phyloP scores from a whole-genome alignment of 2,888 invertebrate species.

The Hypselothyrea guttata region DNA sequence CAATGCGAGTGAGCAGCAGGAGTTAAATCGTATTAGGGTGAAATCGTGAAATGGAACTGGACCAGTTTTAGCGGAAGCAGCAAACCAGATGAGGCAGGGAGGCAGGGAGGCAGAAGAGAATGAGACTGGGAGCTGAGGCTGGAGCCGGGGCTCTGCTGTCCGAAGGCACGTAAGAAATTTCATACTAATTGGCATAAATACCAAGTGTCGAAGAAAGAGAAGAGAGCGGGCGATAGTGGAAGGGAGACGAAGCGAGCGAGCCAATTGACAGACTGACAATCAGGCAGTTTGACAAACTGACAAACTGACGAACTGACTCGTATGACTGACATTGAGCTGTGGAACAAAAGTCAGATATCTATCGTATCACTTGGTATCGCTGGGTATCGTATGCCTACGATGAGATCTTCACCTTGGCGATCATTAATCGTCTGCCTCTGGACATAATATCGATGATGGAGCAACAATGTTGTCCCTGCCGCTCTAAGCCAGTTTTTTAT shows the following conservation, averaged over 20 bases:
- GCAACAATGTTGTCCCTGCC: constrained; percentile 31
- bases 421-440: constrained; percentile 80
- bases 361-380: no score
- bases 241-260: constrained; percentile 3
- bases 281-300: constrained; percentile 65
- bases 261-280: constrained; percentile 41
- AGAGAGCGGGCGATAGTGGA: constrained; percentile 28
- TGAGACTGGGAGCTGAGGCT: constrained; percentile 36
- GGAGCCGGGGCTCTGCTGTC: constrained; percentile 45
- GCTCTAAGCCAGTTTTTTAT: constrained; percentile 51
- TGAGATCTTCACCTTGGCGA: constrained; percentile 81
- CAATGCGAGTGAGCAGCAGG: constrained; percentile 37
- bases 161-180: constrained; percentile 80
- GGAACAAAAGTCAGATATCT: constrained; percentile 33
- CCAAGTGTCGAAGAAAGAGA: constrained; percentile 78
- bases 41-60: constrained; percentile 73
- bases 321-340: constrained; percentile 67
- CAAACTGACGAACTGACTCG: constrained; percentile 54
- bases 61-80: constrained; percentile 81
- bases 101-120: constrained; percentile 19
- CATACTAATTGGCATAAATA: constrained; percentile 82
- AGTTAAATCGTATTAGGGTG: constrained; percentile 66
- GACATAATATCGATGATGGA: constrained; percentile 81
- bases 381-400: constrained; percentile 37
- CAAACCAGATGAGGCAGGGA: constrained; percentile 16